Percentiles rank a stretch among this genome's conserved stretches.
These are phyloP conservation scores for Epinephelus cyanopodus DNA, from an alignment of 2,113 vertebrate genomes.

Conservation along the genomic window DNA sequence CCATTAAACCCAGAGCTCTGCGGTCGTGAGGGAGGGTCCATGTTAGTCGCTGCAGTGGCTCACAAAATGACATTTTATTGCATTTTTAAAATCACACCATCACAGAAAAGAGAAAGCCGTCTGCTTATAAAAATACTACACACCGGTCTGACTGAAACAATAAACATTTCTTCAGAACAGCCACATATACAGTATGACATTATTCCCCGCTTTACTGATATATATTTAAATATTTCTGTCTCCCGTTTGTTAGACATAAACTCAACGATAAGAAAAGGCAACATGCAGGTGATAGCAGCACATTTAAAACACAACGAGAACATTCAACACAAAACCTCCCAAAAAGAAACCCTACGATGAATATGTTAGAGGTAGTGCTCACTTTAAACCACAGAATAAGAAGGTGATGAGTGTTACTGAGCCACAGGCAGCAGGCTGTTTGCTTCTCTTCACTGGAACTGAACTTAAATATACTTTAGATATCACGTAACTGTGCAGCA, in stretches of 20 bases:
- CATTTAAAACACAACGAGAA: constrained; percentile 63
- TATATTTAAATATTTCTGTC: constrained; percentile 24
- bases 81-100: constrained; percentile 58
- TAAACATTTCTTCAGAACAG: constrained; percentile 54
- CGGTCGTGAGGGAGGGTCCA: neutral
- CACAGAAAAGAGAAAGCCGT: constrained; percentile 38
- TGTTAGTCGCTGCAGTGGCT: constrained; percentile 6
- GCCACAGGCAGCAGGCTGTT: constrained; percentile 5
- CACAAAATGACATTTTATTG: constrained; percentile 64
- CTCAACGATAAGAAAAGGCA: constrained; percentile 73
- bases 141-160: constrained; percentile 40
- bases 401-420: neutral
- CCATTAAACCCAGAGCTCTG: neutral
- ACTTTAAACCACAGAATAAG: constrained; percentile 19
- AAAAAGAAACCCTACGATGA: neutral
- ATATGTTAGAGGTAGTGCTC: constrained; percentile 63
- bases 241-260: constrained; percentile 42
- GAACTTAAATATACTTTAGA: neutral
- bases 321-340: constrained; percentile 39
- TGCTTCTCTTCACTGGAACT: neutral
- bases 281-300: constrained; percentile 83
- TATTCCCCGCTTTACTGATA: constrained; percentile 40
- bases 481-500: neutral
- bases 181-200: constrained; percentile 56
- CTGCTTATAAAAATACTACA: constrained; percentile 78